Percentiles rank a stretch among this genome's conserved stretches.
Conservation (phyloP, 2,888 invertebrate species). For the Diadegma fenestrale region DNA sequence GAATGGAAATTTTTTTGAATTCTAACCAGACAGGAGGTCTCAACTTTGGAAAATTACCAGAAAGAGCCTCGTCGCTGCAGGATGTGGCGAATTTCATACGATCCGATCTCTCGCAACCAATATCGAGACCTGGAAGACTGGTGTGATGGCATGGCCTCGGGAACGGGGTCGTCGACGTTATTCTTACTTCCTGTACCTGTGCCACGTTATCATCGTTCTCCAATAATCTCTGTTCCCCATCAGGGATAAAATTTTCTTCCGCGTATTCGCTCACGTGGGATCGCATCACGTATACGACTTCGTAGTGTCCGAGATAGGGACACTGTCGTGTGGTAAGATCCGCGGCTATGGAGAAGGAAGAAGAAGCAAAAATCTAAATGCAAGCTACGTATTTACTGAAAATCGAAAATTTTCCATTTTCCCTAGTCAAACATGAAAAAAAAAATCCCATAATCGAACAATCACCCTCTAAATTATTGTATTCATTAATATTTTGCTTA, state of each 20-base stretch:
- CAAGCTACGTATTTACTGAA: background rate
- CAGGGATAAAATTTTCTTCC: slow-evolving; percentile 67
- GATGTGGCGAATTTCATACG: slow-evolving; percentile 82
- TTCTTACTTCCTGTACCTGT: slow-evolving; percentile 75
- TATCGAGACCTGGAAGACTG: slow-evolving; percentile 79
- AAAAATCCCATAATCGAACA: too few species aligned
- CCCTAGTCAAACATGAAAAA: too few species aligned
- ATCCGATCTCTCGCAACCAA: slow-evolving; percentile 82
- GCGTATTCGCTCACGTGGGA: slow-evolving; percentile 68
- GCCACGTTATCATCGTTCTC: slow-evolving; percentile 76
- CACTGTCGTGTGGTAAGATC: slow-evolving; percentile 81
- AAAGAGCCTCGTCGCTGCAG: slow-evolving; percentile 80
- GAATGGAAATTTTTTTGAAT: too few species aligned
- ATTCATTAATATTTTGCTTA: too few species aligned
- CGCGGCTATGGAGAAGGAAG: slow-evolving; percentile 71
- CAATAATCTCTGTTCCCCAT: slow-evolving; percentile 65
- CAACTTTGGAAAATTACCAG: slow-evolving; percentile 73
- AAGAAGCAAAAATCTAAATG: background rate
- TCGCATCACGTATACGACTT: slow-evolving; percentile 78
- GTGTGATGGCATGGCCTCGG: slow-evolving; percentile 78
- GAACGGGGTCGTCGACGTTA: slow-evolving; percentile 75
- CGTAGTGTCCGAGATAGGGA: slow-evolving; percentile 81
- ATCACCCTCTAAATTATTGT: too few species aligned
- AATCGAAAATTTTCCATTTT: background rate
- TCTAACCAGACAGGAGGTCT: too few species aligned